Evolutionary conservation across 2,797 vertebrate species (phyloP), one percentile per base, ranked within the genome.

Genomic region (Kryptopterus vitreolus): DNA sequence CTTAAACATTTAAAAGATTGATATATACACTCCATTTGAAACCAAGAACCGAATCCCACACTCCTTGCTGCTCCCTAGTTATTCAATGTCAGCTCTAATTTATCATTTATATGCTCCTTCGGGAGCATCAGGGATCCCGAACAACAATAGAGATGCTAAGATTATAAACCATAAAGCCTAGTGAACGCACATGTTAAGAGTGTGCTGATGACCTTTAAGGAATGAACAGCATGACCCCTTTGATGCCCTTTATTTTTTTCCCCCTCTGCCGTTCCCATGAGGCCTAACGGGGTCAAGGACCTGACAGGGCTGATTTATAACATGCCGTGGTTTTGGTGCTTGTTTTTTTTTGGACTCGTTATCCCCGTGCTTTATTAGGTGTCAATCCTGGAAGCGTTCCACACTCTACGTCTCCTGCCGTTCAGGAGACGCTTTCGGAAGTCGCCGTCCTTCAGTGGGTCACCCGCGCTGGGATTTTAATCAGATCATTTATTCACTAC

Each of bases 201-300:
- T 0, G 7, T 13, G 4, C 18, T 18, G 16, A 29, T 50, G 65
- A 78, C 77, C 65, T 78, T 68, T 66, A 68, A 22, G 63, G 76
- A 38, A 29, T 53, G 68, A 86, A 87, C 90, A 88, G 78, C 87
- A 31, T 35, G 59, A 66, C 61, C 59, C 35, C 57, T 61, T 26
- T 18, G 55, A 88, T 93, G 91, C 91, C 92, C 91, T 91, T 91
- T 90, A n/a, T n/a, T n/a, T n/a, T n/a, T n/a, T 88, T 35, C 26
- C 12, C 11, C 4, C 24, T 20, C 59, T 73, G 31, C n/a, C 79
- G 58, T 80, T 84, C 87, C 86, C 88, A 87, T 84, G 82, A 88
- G 89, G 90, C 91, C 89, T 92, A 87, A 85, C 87, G 88, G 90
- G 90, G 91, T 93, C 92, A 93, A 93, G 91, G 92, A 92, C 91